Evolutionary conservation across 2,113 vertebrate genomes (phyloP).

Genomic region (Ranitomeya variabilis): DNA sequence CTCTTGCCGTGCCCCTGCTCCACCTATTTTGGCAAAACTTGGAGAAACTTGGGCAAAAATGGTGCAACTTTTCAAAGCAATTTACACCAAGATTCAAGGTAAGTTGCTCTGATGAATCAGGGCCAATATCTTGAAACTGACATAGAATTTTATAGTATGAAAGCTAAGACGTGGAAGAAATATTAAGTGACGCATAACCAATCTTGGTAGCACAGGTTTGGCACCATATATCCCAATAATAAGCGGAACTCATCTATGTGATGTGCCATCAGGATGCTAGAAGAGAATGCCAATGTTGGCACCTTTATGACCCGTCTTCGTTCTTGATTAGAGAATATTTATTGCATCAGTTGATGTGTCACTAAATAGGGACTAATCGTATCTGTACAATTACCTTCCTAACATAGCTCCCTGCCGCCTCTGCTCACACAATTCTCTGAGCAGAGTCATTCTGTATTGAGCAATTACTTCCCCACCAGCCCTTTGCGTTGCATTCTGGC

Average conservation of each 20-base stretch:
- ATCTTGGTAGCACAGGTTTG: not conserved
- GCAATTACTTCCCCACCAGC: slow-evolving; percentile 49
- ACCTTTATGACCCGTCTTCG: not conserved
- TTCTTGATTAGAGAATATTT: not conserved
- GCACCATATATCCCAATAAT: not conserved
- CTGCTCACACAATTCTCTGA: slow-evolving; percentile 18
- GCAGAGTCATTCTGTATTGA: slow-evolving; percentile 31
- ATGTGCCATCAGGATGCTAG: not conserved
- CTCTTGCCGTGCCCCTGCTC: no score
- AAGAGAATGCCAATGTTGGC: not conserved
- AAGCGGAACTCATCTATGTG: not conserved
- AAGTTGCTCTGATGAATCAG: no score
- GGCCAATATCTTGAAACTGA: not conserved
- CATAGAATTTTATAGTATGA: not conserved
- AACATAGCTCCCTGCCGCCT: slow-evolving; percentile 13
- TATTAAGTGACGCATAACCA: not conserved
- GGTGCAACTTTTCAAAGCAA: no score
- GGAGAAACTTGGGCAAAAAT: no score
- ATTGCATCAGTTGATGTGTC: slow-evolving; percentile 10
- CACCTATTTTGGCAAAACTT: no score
- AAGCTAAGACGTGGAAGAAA: not conserved
- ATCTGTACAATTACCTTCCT: slow-evolving; percentile 43
- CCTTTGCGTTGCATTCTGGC: slow-evolving; percentile 40
- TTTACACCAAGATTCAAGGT: no score
- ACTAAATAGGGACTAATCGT: slow-evolving; percentile 44